Conservation (phyloP, 2,113 vertebrate genomes). For the Ailurus styani region DNA sequence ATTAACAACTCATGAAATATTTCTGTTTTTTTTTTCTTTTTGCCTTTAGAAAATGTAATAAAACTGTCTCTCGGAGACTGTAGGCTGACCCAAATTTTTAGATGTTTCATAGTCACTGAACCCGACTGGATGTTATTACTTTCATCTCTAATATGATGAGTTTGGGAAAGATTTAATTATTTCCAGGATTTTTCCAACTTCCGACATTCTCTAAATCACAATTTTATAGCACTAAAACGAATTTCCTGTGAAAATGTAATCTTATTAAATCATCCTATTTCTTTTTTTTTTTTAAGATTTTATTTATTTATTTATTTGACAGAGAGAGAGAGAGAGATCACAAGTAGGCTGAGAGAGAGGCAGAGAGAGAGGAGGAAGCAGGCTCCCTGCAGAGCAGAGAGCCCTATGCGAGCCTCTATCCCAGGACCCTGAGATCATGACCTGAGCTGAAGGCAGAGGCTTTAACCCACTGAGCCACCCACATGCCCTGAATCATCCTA, state of each 20-base stretch:
- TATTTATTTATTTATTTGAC: too few species aligned
- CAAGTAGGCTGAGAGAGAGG: too few species aligned
- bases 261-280: not conserved
- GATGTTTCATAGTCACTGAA: not conserved
- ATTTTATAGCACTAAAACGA: not conserved
- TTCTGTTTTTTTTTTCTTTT: constrained; percentile 1
- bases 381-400: too few species aligned
- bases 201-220: not conserved
- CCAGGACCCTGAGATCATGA: too few species aligned
- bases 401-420: too few species aligned
- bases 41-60: not conserved
- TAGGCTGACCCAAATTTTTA: not conserved
- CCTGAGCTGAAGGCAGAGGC: too few species aligned
- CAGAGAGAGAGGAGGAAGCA: too few species aligned
- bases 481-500: not conserved
- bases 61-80: not conserved
- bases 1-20: constrained; percentile 13
- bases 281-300: too few species aligned
- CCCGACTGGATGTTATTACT: not conserved
- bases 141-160: not conserved
- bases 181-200: not conserved
- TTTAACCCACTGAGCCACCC: too few species aligned
- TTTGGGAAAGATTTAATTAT: not conserved
- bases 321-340: too few species aligned
- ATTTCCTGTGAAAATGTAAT: not conserved